phyloP scores from a whole-genome alignment of 1,140 invertebrate species.

The Metaphire vulgaris region DNA sequence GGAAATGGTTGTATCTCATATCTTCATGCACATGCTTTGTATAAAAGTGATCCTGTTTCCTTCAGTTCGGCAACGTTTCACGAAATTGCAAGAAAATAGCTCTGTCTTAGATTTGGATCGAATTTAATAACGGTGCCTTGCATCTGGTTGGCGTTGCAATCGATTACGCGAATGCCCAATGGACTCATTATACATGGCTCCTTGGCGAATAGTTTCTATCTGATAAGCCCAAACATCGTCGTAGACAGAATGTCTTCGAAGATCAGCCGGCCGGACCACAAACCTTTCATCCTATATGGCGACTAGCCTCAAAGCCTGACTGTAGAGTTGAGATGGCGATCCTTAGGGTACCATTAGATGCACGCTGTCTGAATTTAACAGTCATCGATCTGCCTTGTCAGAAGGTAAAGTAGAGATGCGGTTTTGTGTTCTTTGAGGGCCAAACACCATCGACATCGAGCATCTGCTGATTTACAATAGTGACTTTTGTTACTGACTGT shows the following conservation, averaged over 20 bases:
- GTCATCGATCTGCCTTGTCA: too few species aligned
- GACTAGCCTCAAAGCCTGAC: too few species aligned
- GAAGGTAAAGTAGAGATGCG: too few species aligned
- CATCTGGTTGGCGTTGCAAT: background rate
- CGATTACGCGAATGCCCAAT: background rate
- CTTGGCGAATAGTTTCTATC: background rate
- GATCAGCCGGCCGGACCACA: background rate
- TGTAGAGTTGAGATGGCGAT: background rate
- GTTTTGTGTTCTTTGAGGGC: too few species aligned
- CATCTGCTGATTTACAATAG: too few species aligned
- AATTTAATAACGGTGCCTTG: background rate
- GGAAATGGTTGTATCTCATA: too few species aligned
- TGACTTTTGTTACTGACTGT: too few species aligned
- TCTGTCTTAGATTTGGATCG: background rate
- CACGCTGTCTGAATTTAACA: constrained; percentile 1
- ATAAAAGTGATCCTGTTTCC: too few species aligned
- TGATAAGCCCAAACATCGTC: background rate
- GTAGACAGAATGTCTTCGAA: background rate
- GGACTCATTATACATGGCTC: constrained; percentile 2
- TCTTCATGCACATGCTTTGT: too few species aligned
- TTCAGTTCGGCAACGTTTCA: too few species aligned
- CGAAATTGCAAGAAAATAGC: background rate
- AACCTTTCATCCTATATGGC: background rate
- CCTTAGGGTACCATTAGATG: background rate
- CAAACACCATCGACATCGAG: too few species aligned